Percentiles rank a stretch among this genome's conserved stretches.
These are phyloP conservation scores for Rhodeus uyekii DNA, from an alignment of 2,797 vertebrate genomes.

Conservation along the genomic window DNA sequence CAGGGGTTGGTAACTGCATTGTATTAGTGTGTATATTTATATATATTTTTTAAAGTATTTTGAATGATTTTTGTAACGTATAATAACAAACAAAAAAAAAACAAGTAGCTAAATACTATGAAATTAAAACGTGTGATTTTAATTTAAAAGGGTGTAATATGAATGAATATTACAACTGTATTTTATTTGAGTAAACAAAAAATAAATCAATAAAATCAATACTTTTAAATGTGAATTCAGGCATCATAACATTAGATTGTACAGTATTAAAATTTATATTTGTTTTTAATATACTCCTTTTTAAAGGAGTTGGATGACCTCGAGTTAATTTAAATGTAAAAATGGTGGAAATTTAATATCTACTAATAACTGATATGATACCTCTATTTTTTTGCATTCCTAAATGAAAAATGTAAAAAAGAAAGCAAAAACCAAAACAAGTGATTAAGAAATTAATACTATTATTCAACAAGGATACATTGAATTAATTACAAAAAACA, in stretches of 20 bases:
- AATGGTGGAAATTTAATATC: neutral
- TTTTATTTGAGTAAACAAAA: neutral
- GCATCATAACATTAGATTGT: neutral
- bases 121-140: neutral
- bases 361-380: neutral
- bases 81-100: neutral
- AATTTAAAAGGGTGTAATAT: neutral
- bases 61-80: no score
- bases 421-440: no score
- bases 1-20: slow-evolving; percentile 9
- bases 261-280: neutral
- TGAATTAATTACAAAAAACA: no score
- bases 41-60: no score
- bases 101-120: neutral
- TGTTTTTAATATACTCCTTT: neutral
- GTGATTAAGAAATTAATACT: neutral
- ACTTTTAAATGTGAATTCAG: neutral
- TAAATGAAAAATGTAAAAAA: neutral
- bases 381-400: neutral
- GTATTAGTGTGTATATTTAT: neutral
- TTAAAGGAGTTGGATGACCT: neutral
- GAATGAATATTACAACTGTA: neutral
- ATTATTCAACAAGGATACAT: neutral
- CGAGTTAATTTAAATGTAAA: neutral
- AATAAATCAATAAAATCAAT: neutral